A percentile compares a stretch with the other conserved stretches of the same genome.
Evolutionary conservation across 2,113 vertebrate species (phyloP).

Genomic region (Charina bottae): DNA sequence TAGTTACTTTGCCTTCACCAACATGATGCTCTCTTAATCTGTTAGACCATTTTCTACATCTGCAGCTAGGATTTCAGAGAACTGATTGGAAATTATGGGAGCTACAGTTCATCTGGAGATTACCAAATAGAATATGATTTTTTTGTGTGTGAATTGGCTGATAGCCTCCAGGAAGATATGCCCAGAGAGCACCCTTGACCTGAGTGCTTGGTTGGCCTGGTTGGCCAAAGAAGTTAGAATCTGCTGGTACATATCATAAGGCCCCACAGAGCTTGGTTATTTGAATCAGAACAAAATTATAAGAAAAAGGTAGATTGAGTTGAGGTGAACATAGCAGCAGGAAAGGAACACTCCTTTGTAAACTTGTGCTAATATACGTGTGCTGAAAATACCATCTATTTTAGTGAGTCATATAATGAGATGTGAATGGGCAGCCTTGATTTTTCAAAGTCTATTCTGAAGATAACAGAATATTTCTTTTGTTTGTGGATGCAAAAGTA

Average conservation of each 20-base stretch:
- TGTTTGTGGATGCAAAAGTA: neutral
- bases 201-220: neutral
- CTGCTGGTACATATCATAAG: neutral
- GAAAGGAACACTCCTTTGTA: neutral
- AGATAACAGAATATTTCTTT: neutral
- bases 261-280: neutral
- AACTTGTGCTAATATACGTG: neutral
- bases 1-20: neutral
- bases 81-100: neutral
- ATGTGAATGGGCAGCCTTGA: neutral
- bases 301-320: neutral
- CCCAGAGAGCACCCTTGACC: neutral
- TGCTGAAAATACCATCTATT: neutral
- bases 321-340: neutral
- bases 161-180: neutral
- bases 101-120: neutral
- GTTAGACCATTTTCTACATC: no score
- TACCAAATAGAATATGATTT: neutral
- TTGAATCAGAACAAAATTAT: neutral
- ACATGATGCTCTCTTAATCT: neutral
- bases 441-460: neutral
- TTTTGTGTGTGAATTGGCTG: neutral
- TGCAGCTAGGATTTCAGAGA: no score
- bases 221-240: neutral
- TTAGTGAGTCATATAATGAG: neutral